Evolutionary conservation across 2,797 vertebrate species (phyloP).

Genomic region (Enteromius thamalakanensis): DNA sequence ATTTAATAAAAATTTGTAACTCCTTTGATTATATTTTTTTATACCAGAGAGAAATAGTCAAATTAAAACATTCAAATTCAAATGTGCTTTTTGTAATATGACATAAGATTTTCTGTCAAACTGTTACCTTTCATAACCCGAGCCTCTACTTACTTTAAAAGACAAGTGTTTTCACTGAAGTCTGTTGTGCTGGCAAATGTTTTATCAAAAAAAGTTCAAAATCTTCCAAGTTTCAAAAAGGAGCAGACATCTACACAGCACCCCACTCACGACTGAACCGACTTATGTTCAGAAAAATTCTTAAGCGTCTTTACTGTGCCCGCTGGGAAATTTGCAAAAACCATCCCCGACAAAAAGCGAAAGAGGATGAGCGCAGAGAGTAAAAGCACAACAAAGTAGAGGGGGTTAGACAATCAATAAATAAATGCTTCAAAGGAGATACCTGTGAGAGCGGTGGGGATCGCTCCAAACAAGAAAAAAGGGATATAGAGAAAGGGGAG

Average conservation of each 20-base stretch:
- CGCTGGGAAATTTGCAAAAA: conserved; percentile 48
- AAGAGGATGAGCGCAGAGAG: conserved; percentile 49
- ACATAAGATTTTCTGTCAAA: background rate
- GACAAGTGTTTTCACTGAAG: conserved; percentile 16
- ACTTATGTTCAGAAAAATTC: conserved; percentile 13
- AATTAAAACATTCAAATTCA: background rate
- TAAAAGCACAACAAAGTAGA: conserved; percentile 45
- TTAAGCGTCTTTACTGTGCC: conserved; percentile 32
- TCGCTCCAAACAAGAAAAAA: conserved; percentile 54
- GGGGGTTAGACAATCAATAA: conserved; percentile 65
- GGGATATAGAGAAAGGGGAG: conserved; percentile 7
- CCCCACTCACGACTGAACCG: conserved; percentile 9
- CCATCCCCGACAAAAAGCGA: conserved; percentile 46
- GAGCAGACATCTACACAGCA: conserved; percentile 5
- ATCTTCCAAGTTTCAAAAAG: conserved; percentile 34
- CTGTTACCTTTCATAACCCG: background rate
- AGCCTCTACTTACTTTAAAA: conserved; percentile 2
- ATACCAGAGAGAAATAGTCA: background rate
- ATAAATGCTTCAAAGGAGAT: conserved; percentile 62
- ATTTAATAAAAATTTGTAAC: background rate
- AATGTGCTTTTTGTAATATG: background rate
- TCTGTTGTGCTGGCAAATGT: conserved; percentile 24
- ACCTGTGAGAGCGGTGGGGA: conserved; percentile 50
- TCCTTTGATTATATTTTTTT: background rate
- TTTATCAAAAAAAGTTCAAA: conserved; percentile 40